phyloP scores from a whole-genome alignment of 2,888 invertebrate species.

The Microdon myrmicae region DNA sequence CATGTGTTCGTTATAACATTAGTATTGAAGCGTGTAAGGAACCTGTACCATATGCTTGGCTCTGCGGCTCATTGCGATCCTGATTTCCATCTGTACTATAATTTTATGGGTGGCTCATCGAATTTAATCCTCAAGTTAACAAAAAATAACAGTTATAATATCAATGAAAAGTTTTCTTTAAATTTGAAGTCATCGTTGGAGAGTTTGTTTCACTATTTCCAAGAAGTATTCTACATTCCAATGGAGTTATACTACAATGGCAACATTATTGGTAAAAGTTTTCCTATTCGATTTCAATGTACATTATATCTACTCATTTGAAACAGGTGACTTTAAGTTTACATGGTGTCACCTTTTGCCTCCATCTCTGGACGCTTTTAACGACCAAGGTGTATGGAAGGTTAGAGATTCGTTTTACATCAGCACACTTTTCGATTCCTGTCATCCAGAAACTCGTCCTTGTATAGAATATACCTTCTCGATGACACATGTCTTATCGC shows the following conservation, averaged over 20 bases:
- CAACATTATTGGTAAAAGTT: conserved; percentile 60
- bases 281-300: not conserved
- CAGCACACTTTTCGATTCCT: conserved; percentile 20
- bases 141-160: conserved; percentile 58
- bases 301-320: not conserved
- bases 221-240: conserved; percentile 66
- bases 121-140: conserved; percentile 58
- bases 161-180: conserved; percentile 68
- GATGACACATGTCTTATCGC: conserved; percentile 53
- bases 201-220: conserved; percentile 66
- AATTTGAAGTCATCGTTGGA: conserved; percentile 67
- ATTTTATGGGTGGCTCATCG: conserved; percentile 62
- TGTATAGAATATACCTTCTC: conserved; percentile 19
- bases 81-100: conserved; percentile 55
- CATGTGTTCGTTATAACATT: conserved; percentile 62
- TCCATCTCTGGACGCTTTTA: conserved; percentile 10
- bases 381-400: conserved; percentile 8
- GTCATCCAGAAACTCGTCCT: conserved; percentile 21
- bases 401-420: conserved; percentile 23
- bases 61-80: conserved; percentile 34
- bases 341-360: conserved; percentile 18
- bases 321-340: conserved; percentile 25
- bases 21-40: conserved; percentile 58
- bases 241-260: conserved; percentile 66
- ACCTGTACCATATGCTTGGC: conserved; percentile 57